Evolutionary conservation across 2,797 vertebrate species (phyloP), one percentile per base, ranked within the genome.

Genomic region (Chloroceryle inda): DNA sequence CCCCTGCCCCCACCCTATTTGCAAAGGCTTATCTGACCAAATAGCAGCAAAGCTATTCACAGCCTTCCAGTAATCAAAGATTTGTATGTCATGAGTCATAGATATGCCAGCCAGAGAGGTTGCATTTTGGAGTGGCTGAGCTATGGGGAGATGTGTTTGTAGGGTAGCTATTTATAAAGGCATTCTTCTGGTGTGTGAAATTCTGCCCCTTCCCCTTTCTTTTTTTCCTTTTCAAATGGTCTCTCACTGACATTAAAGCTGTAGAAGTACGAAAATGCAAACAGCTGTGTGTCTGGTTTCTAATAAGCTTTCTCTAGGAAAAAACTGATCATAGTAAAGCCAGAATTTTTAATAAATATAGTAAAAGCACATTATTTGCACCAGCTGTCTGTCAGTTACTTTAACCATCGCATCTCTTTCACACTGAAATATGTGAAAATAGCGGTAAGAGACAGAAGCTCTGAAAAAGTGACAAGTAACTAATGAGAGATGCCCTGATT

Each of bases 231-330:
- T 80, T 64, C 40, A 64, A 45, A 35, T 76, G 62, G 71, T 52
- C 29, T 31, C 56, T 94, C 67, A 64, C 40, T 79, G 27, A 61
- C 62, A 59, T 75, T 94, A 92, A 91, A 89, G 52, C 20, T 73
- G 33, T 79, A 67, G 58, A 94, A 78, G 18, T 85, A 59, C 74
- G 61, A 88, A 95, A 80, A 40, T 76, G 35, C 85, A 75, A 63
- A 42, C 13, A 52, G 52, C 35, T 75, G 37, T 9, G 33, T 63
- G n/a, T 76, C 35, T 92, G 71, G 45, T 71, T 93, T 89, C 31
- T 73, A 22, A 68, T 88, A 50, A 80, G 35, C 37, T 91, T 55
- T 44, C 85, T 49, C 63, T 80, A 85, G 16, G 47, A 72, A 92
- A 81, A 67, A 22, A 14, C 77, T 76, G 18, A 75, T 88, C 74